Conservation (phyloP, 2,113 vertebrate genomes). For the Notarius quadriscutis region DNA sequence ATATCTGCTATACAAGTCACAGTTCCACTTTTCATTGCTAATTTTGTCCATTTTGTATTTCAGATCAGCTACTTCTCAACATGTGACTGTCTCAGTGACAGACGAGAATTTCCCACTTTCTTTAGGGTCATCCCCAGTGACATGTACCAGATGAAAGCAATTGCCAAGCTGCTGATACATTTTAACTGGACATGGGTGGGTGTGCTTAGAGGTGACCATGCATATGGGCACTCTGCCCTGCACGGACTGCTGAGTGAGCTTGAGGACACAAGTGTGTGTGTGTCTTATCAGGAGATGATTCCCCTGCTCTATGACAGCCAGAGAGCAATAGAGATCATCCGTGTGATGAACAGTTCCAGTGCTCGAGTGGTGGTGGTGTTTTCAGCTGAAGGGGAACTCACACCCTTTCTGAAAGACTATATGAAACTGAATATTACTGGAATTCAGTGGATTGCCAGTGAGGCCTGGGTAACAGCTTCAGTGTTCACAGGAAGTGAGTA, state of each 20-base stretch:
- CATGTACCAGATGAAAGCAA: constrained; percentile 71
- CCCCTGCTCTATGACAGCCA: constrained; percentile 66
- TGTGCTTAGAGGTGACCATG: constrained; percentile 69
- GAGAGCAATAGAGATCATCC: constrained; percentile 68
- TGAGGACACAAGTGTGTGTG: constrained; percentile 64
- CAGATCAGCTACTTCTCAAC: constrained; percentile 76
- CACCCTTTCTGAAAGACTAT: constrained; percentile 71
- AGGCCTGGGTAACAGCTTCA: constrained; percentile 74
- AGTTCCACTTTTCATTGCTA: not conserved
- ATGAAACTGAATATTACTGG: constrained; percentile 72
- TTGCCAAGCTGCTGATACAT: constrained; percentile 68
- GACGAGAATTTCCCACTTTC: constrained; percentile 69
- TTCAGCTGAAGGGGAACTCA: constrained; percentile 73
- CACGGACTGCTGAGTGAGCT: constrained; percentile 69
- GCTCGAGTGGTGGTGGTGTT: constrained; percentile 74
- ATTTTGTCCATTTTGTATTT: constrained; percentile 1
- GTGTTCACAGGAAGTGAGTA: constrained; percentile 67
- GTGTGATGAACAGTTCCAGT: constrained; percentile 68
- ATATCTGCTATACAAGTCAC: not conserved
- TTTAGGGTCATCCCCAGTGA: constrained; percentile 68
- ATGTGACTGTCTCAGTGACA: constrained; percentile 71
- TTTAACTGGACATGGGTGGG: constrained; percentile 76
- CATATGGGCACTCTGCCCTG: constrained; percentile 71
- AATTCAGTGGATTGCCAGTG: constrained; percentile 76
- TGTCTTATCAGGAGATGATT: constrained; percentile 74